phyloP scores from a whole-genome alignment of 2,113 vertebrate genomes.

The Diadophis punctatus region DNA sequence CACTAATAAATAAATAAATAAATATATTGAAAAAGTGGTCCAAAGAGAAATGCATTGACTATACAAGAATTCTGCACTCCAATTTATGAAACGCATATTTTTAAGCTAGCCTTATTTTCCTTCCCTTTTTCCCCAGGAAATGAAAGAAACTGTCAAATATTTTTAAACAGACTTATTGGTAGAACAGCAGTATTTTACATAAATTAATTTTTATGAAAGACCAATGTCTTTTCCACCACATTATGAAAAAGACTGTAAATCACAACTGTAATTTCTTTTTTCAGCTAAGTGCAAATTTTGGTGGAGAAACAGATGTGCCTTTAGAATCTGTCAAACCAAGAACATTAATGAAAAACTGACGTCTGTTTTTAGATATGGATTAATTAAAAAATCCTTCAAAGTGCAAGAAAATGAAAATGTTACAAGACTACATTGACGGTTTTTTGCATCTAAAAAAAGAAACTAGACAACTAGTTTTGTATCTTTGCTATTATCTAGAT shows the following conservation, averaged over 20 bases:
- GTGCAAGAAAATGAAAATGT: background rate
- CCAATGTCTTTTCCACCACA: background rate
- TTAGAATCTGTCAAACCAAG: background rate
- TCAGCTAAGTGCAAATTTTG: background rate
- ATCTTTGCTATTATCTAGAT: background rate
- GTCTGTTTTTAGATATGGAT: background rate
- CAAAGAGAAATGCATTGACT: background rate
- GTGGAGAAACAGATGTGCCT: background rate
- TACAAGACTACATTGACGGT: background rate
- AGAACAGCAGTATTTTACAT: background rate
- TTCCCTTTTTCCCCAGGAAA: background rate
- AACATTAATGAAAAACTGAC: background rate
- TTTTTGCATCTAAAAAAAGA: background rate
- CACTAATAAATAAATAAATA: too few relatives aligned
- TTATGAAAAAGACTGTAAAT: background rate
- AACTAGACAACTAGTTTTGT: background rate
- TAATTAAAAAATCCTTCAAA: background rate
- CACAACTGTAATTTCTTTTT: background rate
- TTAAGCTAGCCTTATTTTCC: background rate
- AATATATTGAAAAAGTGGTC: background rate
- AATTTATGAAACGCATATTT: background rate
- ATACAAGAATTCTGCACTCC: background rate
- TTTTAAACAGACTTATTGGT: background rate
- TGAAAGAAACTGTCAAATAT: constrained; percentile 6
- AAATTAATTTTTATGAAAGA: background rate